phyloP scores from a whole-genome alignment of 2,888 invertebrate species.

The Eurytoma californica region DNA sequence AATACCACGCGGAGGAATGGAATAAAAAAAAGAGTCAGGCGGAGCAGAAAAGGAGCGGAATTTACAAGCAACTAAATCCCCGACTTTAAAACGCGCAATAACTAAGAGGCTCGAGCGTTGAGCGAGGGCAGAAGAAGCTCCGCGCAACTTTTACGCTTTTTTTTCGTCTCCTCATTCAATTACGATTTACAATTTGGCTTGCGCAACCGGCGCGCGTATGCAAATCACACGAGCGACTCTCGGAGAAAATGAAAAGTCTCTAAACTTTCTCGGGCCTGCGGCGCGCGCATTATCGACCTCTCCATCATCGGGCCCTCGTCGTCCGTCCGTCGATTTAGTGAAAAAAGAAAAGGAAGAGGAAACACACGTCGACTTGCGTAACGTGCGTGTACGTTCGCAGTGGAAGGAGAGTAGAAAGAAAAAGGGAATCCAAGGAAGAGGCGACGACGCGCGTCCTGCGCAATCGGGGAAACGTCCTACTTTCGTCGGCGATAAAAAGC shows the following conservation, averaged over 20 bases:
- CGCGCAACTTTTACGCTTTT: not conserved
- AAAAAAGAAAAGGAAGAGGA: not conserved
- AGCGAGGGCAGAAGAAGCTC: not conserved
- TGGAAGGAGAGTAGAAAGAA: not conserved
- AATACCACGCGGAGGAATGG: no score
- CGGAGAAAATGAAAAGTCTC: constrained; percentile 27
- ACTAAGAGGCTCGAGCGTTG: not conserved
- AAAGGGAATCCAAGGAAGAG: no score
- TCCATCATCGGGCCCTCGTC: constrained; percentile 6
- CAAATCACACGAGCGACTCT: constrained; percentile 1
- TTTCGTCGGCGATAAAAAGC: not conserved
- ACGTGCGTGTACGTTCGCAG: not conserved
- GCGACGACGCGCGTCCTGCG: not conserved
- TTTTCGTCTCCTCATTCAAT: not conserved
- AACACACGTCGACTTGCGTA: not conserved
- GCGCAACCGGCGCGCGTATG: constrained; percentile 5
- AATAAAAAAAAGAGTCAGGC: no score
- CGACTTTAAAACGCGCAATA: not conserved
- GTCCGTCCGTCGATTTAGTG: not conserved
- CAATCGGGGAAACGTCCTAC: not conserved
- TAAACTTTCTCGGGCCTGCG: constrained; percentile 34
- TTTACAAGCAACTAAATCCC: not conserved
- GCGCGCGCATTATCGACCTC: not conserved
- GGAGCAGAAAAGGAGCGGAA: not conserved
- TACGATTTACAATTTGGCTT: not conserved